These are phyloP conservation scores for Epirrhoe alternata DNA, from an alignment of 2,888 invertebrate species.

Conservation along the genomic window DNA sequence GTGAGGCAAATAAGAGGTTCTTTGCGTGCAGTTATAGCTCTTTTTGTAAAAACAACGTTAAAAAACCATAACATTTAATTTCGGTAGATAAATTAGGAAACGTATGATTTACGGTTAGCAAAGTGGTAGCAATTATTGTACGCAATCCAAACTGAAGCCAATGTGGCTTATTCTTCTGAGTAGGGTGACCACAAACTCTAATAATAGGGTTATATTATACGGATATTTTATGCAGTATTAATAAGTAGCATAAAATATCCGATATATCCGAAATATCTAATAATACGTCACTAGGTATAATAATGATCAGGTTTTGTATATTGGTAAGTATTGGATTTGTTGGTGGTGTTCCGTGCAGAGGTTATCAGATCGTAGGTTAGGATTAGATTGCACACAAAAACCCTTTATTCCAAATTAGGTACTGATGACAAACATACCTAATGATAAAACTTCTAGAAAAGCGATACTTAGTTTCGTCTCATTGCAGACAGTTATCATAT, in stretches of 20 bases:
- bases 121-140: conserved; percentile 27
- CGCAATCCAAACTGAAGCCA: conserved; percentile 15
- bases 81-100: conserved; percentile 34
- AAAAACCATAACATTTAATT: conserved; percentile 1
- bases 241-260: no score
- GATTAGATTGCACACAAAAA: no score
- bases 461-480: not conserved
- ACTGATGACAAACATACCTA: no score
- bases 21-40: not conserved
- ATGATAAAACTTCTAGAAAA: not conserved
- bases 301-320: no score
- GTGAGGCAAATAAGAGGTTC: not conserved
- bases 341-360: no score
- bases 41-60: not conserved
- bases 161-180: conserved; percentile 15
- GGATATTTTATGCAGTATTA: no score
- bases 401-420: no score
- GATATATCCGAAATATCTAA: no score
- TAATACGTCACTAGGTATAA: no score
- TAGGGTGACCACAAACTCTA: conserved; percentile 6
- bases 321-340: no score
- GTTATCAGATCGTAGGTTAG: no score
- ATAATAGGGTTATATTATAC: not conserved
- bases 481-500: not conserved
- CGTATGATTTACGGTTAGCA: conserved; percentile 20